Base-by-base conservation (phyloP, 2,113 vertebrate species). In the Larimichthys crocea region DNA sequence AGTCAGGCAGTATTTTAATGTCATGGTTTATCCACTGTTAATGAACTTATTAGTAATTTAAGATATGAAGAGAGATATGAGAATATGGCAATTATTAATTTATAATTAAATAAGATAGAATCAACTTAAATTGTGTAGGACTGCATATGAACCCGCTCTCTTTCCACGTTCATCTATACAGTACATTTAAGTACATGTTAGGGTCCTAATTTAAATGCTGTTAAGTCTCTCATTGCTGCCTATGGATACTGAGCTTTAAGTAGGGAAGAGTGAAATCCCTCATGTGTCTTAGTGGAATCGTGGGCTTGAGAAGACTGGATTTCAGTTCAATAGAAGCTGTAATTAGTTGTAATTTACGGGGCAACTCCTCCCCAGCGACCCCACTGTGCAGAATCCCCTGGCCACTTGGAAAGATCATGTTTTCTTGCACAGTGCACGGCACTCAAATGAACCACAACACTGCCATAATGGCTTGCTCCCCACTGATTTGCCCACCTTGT, bases 281-380 rank as follows among this genome's bases (percentile, higher is more conserved):
- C 79, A 57, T 64, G 85, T 82, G 86, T 88, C 79, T 93, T 85
- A 52, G 68, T 74, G 82, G 82, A 85, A 91, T 79, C 69, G 82
- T 80, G 86, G 83, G 90, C 79, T 70, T 74, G 74, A 86, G 80
- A 87, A 82, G 84, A 77, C 90, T 87, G 76, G 74, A 92, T 89
- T 89, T 89, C 85, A 79, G 89, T 92, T 94, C 91, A 84, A 87
- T 90, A 87, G 91, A 88, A 87, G 84, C 93, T 89, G 94, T 94
- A 95, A 95, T 95, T 95, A 95, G 93, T 90, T 81, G 91, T 94
- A 94, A 95, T 95, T 95, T 94, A 95, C 85, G 59, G 89, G 89
- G 84, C 83, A 82, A 86, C 91, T 91, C 90, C 92, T 94, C 92
- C 91, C 90, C 79, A 74, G 91, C 57, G 86, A 92, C 87, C 93